Percentiles rank a stretch among this genome's conserved stretches.
Evolutionary conservation across 2,113 vertebrate genomes (phyloP).

Genomic region (Hippocampus barbouri): DNA sequence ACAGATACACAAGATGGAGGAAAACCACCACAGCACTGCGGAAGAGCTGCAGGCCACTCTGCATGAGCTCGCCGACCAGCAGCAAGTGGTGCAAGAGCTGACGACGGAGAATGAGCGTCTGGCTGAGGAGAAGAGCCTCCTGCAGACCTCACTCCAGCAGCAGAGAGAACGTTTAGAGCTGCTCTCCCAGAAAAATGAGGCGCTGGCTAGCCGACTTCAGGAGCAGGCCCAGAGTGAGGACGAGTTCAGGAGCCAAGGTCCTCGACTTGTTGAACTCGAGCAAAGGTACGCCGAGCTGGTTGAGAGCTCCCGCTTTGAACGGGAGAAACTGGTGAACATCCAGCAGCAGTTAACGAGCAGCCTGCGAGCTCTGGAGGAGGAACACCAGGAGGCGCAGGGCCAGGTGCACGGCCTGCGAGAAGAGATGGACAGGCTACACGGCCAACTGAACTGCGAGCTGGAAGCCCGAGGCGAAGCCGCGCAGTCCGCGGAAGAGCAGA

Average conservation of each 20-base stretch:
- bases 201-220: slow-evolving; percentile 77
- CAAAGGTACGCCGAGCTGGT: slow-evolving; percentile 83
- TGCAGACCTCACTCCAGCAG: slow-evolving; percentile 88
- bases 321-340: slow-evolving; percentile 91
- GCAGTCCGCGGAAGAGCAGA: slow-evolving; percentile 75
- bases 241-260: slow-evolving; percentile 62
- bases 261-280: slow-evolving; percentile 81
- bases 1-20: slow-evolving; percentile 93
- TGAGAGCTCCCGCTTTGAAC: slow-evolving; percentile 86
- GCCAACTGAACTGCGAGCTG: slow-evolving; percentile 73
- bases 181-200: slow-evolving; percentile 86
- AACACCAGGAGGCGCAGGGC: slow-evolving; percentile 82
- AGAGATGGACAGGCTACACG: slow-evolving; percentile 77
- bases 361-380: slow-evolving; percentile 82
- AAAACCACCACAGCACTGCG: slow-evolving; percentile 90
- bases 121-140: slow-evolving; percentile 81
- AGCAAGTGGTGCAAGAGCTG: slow-evolving; percentile 92
- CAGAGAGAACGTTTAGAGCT: slow-evolving; percentile 86
- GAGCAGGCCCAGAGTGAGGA: slow-evolving; percentile 75
- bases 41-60: slow-evolving; percentile 94
- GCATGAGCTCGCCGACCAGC: slow-evolving; percentile 91
- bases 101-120: slow-evolving; percentile 92
- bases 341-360: slow-evolving; percentile 93
- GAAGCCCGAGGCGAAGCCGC: slow-evolving; percentile 54
- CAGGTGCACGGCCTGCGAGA: slow-evolving; percentile 74